These are phyloP conservation scores for Xanthostigma xanthostigma DNA, from an alignment of 2,888 invertebrate genomes.

Conservation along the genomic window DNA sequence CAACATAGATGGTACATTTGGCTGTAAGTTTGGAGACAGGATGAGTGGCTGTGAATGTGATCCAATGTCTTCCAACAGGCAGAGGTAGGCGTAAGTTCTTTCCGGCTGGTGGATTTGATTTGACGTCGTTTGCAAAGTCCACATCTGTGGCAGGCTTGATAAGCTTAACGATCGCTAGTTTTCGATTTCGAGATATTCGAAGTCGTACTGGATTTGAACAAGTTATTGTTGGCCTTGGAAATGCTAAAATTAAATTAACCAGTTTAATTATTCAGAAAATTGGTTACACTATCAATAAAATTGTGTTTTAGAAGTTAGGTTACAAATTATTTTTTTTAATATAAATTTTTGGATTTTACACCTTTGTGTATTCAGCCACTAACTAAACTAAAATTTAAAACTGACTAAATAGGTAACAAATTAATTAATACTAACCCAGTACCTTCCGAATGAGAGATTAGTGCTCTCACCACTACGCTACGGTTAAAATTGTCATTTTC, in stretches of 20 bases:
- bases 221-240: constrained; percentile 20
- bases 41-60: constrained; percentile 34
- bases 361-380: too few species aligned
- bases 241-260: constrained; percentile 20
- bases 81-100: constrained; percentile 32
- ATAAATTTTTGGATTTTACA: too few species aligned
- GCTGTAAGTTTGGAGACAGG: constrained; percentile 28
- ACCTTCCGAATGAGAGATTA: too few species aligned
- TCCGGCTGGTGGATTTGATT: constrained; percentile 33
- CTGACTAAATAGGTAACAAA: too few species aligned
- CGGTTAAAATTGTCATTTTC: too few species aligned
- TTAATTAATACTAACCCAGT: too few species aligned
- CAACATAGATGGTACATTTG: constrained; percentile 15
- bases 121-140: constrained; percentile 33
- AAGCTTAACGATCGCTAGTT: constrained; percentile 30
- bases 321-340: too few species aligned
- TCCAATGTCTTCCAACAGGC: constrained; percentile 30
- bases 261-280: too few species aligned
- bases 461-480: too few species aligned
- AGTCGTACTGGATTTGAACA: constrained; percentile 21
- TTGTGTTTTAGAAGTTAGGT: too few species aligned
- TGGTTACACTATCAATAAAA: too few species aligned
- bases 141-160: constrained; percentile 36
- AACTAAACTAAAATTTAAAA: too few species aligned
- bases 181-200: constrained; percentile 11